These are phyloP conservation scores for Euspilapteryx auroguttella DNA, from an alignment of 2,888 invertebrate species.

Conservation along the genomic window DNA sequence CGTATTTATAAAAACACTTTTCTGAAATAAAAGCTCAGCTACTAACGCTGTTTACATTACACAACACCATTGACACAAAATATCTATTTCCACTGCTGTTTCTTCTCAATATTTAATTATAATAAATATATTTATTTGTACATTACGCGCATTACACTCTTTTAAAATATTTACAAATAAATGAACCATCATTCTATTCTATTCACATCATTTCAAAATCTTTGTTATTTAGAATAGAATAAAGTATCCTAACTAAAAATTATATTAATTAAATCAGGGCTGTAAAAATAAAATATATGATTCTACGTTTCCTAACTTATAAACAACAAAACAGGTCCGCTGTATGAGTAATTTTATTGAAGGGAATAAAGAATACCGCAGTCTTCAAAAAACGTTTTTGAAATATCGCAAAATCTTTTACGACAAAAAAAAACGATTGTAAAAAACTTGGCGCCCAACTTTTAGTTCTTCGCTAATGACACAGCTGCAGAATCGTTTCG, in stretches of 20 bases:
- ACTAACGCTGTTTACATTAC: slow-evolving; percentile 22
- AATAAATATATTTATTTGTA: slow-evolving; percentile 53
- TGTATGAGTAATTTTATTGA: too few relatives aligned
- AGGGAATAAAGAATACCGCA: slow-evolving; percentile 12
- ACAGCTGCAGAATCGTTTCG: slow-evolving; percentile 11
- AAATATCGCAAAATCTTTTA: too few relatives aligned
- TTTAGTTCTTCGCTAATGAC: slow-evolving; percentile 12
- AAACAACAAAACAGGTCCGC: slow-evolving; percentile 17
- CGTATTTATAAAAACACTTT: slow-evolving; percentile 28
- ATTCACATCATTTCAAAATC: slow-evolving; percentile 28
- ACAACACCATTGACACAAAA: slow-evolving; percentile 56
- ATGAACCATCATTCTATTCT: slow-evolving; percentile 23
- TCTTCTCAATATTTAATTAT: slow-evolving; percentile 21
- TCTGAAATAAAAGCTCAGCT: too few relatives aligned
- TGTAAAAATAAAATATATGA: slow-evolving; percentile 31
- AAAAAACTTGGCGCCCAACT: too few relatives aligned
- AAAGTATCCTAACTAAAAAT: slow-evolving; percentile 15
- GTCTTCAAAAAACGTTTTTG: too few relatives aligned
- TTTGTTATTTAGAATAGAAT: too few relatives aligned
- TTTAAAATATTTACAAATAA: slow-evolving; percentile 49
- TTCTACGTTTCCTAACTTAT: too few relatives aligned
- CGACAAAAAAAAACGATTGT: too few relatives aligned
- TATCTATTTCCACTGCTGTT: slow-evolving; percentile 41
- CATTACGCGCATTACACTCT: slow-evolving; percentile 35
- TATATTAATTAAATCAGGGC: slow-evolving; percentile 32